A percentile compares a stretch with the other conserved stretches of the same genome.
phyloP scores from a whole-genome alignment of 2,113 vertebrate species.

The Dicaeum eximium region DNA sequence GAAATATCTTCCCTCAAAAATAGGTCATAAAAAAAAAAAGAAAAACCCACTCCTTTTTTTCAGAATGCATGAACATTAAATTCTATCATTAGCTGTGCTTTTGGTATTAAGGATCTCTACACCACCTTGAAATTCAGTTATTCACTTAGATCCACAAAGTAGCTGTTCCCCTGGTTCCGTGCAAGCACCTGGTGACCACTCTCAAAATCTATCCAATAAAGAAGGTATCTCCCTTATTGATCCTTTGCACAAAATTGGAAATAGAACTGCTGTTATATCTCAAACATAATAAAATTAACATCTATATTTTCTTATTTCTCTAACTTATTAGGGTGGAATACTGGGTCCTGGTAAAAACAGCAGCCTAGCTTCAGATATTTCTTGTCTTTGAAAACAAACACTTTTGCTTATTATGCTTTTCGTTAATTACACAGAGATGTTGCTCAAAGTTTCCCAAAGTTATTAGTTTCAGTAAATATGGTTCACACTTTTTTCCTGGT shows the following conservation, averaged over 20 bases:
- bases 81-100: background rate
- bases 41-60: fast-evolving
- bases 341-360: background rate
- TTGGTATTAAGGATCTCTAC: background rate
- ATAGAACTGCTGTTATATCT: background rate
- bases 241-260: background rate
- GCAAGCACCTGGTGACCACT: background rate
- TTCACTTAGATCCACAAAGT: background rate
- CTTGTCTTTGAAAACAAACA: background rate
- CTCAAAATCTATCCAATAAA: background rate
- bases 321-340: background rate
- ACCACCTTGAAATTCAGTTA: background rate
- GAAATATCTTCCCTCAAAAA: background rate
- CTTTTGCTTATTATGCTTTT: background rate
- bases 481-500: background rate
- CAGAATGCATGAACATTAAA: background rate
- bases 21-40: background rate
- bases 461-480: background rate
- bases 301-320: background rate
- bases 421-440: background rate
- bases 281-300: background rate
- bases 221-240: background rate
- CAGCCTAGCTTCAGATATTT: background rate
- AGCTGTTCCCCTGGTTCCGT: background rate
- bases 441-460: background rate